phyloP scores from a whole-genome alignment of 2,113 vertebrate species.

The Malurus alboscapulatus region DNA sequence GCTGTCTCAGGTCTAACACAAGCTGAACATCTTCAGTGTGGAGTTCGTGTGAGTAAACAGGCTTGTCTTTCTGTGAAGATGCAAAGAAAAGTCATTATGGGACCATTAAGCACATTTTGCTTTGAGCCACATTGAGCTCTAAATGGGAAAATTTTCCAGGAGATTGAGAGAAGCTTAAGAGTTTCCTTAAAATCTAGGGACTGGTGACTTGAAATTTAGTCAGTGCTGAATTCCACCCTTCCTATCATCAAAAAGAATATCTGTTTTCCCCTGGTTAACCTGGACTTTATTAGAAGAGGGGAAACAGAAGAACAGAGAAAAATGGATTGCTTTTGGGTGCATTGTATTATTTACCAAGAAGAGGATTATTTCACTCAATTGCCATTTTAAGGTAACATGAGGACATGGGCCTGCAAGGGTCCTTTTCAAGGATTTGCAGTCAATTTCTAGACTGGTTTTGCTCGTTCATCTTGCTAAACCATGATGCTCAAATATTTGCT shows the following conservation, averaged over 20 bases:
- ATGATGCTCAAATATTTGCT: background rate
- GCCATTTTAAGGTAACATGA: background rate
- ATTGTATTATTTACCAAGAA: background rate
- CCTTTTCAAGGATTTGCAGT: background rate
- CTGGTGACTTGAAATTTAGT: background rate
- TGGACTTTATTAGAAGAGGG: background rate
- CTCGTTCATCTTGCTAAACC: background rate
- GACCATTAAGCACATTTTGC: background rate
- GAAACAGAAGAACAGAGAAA: background rate
- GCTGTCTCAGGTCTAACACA: background rate
- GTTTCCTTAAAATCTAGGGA: background rate
- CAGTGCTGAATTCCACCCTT: background rate
- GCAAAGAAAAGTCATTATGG: background rate
- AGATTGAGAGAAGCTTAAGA: background rate
- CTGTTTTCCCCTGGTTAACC: background rate
- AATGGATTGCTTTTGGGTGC: fast-evolving
- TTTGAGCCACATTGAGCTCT: background rate
- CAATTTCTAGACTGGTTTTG: background rate
- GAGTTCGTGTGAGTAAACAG: background rate
- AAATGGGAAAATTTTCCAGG: background rate
- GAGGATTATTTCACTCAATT: background rate
- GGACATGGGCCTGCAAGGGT: background rate
- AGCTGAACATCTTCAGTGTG: background rate
- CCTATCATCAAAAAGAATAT: background rate
- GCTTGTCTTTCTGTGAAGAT: background rate